Evolutionary conservation across 2,888 invertebrate genomes (phyloP).

Genomic region (Smittia sp.): DNA sequence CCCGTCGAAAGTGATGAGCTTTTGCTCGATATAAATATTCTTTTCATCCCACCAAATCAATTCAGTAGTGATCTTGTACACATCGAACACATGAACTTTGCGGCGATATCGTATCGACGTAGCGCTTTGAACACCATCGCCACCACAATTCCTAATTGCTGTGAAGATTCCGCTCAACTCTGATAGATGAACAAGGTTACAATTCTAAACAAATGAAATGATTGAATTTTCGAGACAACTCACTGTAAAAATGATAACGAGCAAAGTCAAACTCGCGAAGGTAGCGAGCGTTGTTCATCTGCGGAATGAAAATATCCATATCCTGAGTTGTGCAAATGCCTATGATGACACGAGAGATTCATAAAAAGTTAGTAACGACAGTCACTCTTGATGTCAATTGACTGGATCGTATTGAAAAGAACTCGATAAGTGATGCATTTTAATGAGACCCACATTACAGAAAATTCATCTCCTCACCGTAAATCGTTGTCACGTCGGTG

Average conservation of each 20-base stretch:
- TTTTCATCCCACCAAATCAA: slow-evolving; percentile 84
- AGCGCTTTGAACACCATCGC: slow-evolving; percentile 73
- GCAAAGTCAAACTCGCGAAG: slow-evolving; percentile 84
- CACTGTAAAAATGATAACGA: slow-evolving; percentile 76
- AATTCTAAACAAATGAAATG: no score
- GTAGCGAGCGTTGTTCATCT: slow-evolving; percentile 92
- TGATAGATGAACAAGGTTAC: no score
- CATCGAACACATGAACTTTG: slow-evolving; percentile 73
- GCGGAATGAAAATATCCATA: slow-evolving; percentile 77
- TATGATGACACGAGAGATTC: no score
- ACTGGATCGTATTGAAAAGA: no score
- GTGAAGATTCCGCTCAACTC: slow-evolving; percentile 70
- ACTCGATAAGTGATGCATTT: no score
- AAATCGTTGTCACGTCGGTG: slow-evolving; percentile 69
- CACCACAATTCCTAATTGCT: slow-evolving; percentile 61
- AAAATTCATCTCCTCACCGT: slow-evolving; percentile 60
- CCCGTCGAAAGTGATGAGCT: slow-evolving; percentile 75
- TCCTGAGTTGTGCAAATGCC: slow-evolving; percentile 82
- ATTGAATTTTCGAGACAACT: no score
- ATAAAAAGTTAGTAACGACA: no score
- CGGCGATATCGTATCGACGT: slow-evolving; percentile 75
- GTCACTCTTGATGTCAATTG: no score
- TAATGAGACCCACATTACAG: background rate
- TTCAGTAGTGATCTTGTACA: slow-evolving; percentile 74
- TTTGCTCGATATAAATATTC: slow-evolving; percentile 79